These are phyloP conservation scores for Elephas maximus DNA, from an alignment of 2,113 vertebrate genomes.

Conservation along the genomic window DNA sequence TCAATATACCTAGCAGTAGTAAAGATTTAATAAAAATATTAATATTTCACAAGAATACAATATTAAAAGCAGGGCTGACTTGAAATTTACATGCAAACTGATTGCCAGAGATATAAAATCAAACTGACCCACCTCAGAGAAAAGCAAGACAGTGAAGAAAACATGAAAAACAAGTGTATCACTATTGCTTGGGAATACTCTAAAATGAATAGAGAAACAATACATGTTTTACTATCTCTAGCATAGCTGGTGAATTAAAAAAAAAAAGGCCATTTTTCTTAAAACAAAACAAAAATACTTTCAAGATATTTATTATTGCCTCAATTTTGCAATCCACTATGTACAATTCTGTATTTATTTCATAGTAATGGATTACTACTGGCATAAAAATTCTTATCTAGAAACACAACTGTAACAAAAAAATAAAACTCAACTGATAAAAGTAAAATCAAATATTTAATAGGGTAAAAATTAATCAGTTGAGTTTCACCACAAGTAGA, in stretches of 20 bases:
- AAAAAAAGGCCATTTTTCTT: slow-evolving; percentile 2
- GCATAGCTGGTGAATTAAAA: neutral
- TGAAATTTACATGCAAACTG: slow-evolving; percentile 75
- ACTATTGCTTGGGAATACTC: slow-evolving; percentile 57
- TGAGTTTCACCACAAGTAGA: slow-evolving; percentile 57
- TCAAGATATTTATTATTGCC: neutral
- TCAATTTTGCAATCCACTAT: neutral
- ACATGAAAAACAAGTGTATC: slow-evolving; percentile 68
- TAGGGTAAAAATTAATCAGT: slow-evolving; percentile 57
- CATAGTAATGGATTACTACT: neutral
- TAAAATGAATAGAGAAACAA: slow-evolving; percentile 30
- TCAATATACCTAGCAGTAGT: slow-evolving; percentile 69
- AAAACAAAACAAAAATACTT: slow-evolving; percentile 59
- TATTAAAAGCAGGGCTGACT: slow-evolving; percentile 79
- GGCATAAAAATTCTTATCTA: slow-evolving; percentile 35
- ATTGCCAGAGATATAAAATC: slow-evolving; percentile 71
- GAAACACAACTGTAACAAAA: slow-evolving; percentile 2
- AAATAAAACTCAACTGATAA: neutral
- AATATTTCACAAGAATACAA: slow-evolving; percentile 81
- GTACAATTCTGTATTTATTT: slow-evolving; percentile 43
- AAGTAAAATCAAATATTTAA: slow-evolving; percentile 63
- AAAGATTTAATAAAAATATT: slow-evolving; percentile 84
- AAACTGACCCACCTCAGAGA: neutral
- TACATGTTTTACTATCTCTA: neutral
- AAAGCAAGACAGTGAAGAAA: slow-evolving; percentile 68